Evolutionary conservation across 2,888 invertebrate species (phyloP).

Genomic region (Lochmaea capreae): DNA sequence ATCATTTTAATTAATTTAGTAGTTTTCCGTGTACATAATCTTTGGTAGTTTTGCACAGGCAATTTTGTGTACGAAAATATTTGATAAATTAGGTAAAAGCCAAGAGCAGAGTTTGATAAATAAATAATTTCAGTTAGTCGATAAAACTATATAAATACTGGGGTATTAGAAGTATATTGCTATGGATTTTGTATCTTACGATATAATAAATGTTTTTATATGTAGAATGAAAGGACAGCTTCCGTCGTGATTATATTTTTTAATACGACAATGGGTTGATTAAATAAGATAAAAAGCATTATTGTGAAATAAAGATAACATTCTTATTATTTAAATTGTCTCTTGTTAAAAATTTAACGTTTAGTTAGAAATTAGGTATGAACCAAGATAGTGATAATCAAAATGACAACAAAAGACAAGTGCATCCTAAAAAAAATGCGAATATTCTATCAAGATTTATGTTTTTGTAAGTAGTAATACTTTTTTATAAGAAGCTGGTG

Average conservation of each 20-base stretch:
- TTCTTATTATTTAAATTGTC: not conserved
- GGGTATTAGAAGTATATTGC: too few species aligned
- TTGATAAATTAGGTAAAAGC: too few species aligned
- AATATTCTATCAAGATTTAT: constrained; percentile 43
- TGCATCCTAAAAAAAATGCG: constrained; percentile 42
- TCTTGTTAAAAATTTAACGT: not conserved
- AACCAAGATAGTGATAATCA: not conserved
- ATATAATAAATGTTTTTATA: not conserved
- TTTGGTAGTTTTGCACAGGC: too few species aligned
- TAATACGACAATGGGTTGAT: not conserved
- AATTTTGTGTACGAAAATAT: too few species aligned
- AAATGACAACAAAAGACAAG: not conserved
- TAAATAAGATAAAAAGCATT: constrained; percentile 8
- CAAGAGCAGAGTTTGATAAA: too few species aligned
- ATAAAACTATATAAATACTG: too few species aligned
- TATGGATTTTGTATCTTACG: too few species aligned
- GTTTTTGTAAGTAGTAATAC: constrained; percentile 44
- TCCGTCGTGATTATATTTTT: not conserved
- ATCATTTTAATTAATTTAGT: too few species aligned
- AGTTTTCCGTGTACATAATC: too few species aligned
- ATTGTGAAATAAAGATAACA: not conserved
- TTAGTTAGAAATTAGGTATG: not conserved
- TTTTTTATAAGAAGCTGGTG: too few species aligned
- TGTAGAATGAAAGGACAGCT: not conserved
- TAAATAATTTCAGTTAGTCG: too few species aligned